Conservation (phyloP, 2,888 invertebrate genomes). For the Lepidonotus clava region DNA sequence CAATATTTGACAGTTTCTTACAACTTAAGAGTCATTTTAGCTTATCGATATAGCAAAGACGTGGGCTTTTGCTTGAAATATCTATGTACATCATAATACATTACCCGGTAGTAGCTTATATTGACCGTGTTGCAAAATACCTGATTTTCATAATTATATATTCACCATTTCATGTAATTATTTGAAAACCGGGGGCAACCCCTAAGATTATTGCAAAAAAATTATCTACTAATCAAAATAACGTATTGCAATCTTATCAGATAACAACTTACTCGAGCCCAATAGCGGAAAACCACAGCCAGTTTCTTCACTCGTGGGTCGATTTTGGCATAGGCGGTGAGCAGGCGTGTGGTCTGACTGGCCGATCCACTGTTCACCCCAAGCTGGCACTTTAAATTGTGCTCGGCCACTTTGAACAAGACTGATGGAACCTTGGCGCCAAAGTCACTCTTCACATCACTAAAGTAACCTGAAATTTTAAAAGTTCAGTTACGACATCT, state of each 20-base stretch:
- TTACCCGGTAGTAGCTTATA: too few species aligned
- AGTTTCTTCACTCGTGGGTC: slow-evolving; percentile 81
- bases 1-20: not conserved
- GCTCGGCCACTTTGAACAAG: slow-evolving; percentile 72
- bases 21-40: too few species aligned
- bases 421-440: slow-evolving; percentile 79
- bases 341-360: slow-evolving; percentile 82
- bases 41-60: too few species aligned
- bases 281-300: slow-evolving; percentile 79
- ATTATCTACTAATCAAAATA: too few species aligned
- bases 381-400: slow-evolving; percentile 72
- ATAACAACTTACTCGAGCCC: slow-evolving; percentile 80
- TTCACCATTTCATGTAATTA: too few species aligned
- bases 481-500: too few species aligned
- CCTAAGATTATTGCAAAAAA: too few species aligned
- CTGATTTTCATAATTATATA: too few species aligned
- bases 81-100: too few species aligned
- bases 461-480: slow-evolving; percentile 56
- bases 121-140: too few species aligned
- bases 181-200: too few species aligned
- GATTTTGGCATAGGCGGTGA: slow-evolving; percentile 81
- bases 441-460: slow-evolving; percentile 78
- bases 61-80: too few species aligned
- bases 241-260: not conserved
- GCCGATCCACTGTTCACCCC: slow-evolving; percentile 79